Conservation (phyloP, 2,888 invertebrate species). For the Zygaena filipendulae region DNA sequence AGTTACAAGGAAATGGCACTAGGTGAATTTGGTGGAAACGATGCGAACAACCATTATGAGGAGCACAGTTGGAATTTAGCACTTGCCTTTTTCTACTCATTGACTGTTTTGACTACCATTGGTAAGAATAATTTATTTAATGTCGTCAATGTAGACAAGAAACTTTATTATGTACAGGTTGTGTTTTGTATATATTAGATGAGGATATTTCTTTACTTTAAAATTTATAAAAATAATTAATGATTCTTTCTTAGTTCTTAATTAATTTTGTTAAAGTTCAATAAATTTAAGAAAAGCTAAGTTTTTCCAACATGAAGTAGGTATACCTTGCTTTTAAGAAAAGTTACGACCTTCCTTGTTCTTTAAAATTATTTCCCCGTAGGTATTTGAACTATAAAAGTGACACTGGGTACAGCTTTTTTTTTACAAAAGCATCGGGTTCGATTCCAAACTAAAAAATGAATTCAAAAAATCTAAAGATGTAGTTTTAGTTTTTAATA, state of each 20-base stretch:
- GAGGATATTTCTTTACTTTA: too few relatives aligned
- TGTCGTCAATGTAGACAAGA: background rate
- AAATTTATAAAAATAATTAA: slow-evolving; percentile 4
- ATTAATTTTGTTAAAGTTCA: background rate
- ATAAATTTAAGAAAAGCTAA: background rate
- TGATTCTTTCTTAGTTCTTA: slow-evolving; percentile 1
- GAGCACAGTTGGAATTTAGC: slow-evolving; percentile 90
- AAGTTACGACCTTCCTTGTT: too few relatives aligned
- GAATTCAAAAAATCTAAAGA: too few relatives aligned
- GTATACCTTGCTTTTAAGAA: too few relatives aligned
- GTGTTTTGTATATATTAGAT: background rate
- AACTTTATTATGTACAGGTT: background rate
- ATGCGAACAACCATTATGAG: slow-evolving; percentile 52
- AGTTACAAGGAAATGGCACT: slow-evolving; percentile 63
- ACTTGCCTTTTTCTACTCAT: slow-evolving; percentile 92
- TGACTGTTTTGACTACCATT: slow-evolving; percentile 93
- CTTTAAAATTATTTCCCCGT: too few relatives aligned
- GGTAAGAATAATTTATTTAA: slow-evolving; percentile 74
- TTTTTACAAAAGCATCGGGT: too few relatives aligned
- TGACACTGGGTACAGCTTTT: too few relatives aligned
- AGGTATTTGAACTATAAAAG: too few relatives aligned
- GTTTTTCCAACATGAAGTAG: too few relatives aligned
- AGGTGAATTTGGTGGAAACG: slow-evolving; percentile 49
- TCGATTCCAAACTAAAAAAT: too few relatives aligned
- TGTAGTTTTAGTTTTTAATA: too few relatives aligned